A percentile compares a stretch with the other conserved stretches of the same genome.
These are phyloP conservation scores for Rhodophaea formosa DNA, from an alignment of 2,888 invertebrate species.

Conservation along the genomic window DNA sequence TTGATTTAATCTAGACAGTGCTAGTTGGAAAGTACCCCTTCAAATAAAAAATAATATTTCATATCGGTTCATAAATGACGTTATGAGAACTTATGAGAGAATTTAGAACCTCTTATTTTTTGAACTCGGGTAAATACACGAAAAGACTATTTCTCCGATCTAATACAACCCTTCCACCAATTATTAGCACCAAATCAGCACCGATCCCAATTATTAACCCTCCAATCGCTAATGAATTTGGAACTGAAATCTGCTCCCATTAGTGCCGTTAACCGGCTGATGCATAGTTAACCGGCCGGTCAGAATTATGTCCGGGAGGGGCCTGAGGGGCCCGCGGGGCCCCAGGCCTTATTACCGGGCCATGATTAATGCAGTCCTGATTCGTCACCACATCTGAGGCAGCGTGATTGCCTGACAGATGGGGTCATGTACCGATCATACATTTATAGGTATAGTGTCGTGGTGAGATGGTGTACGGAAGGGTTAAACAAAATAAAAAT, in stretches of 20 bases:
- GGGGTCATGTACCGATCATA: not conserved
- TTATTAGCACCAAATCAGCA: not conserved
- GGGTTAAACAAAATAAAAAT: too few species aligned
- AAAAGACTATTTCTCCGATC: too few species aligned
- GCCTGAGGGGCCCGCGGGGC: not conserved
- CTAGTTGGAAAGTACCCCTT: too few species aligned
- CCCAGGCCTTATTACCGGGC: constrained; percentile 38
- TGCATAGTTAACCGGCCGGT: constrained; percentile 19
- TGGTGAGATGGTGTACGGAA: not conserved
- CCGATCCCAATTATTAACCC: constrained; percentile 9
- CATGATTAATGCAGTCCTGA: constrained; percentile 63
- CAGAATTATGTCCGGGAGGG: constrained; percentile 13
- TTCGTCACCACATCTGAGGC: constrained; percentile 35
- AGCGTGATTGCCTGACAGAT: constrained; percentile 15
- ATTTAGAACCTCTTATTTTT: too few species aligned
- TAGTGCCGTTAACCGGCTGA: constrained; percentile 14
- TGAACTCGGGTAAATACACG: too few species aligned
- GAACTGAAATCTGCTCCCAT: constrained; percentile 23
- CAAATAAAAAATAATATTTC: too few species aligned
- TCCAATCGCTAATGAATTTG: constrained; percentile 25
- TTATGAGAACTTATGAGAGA: too few species aligned
- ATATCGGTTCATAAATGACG: too few species aligned
- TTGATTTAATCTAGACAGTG: too few species aligned
- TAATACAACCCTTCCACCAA: not conserved
- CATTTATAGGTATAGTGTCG: constrained; percentile 1